Evolutionary conservation across 1,140 invertebrate species (phyloP).

Genomic region (Hypsibius dujardini): DNA sequence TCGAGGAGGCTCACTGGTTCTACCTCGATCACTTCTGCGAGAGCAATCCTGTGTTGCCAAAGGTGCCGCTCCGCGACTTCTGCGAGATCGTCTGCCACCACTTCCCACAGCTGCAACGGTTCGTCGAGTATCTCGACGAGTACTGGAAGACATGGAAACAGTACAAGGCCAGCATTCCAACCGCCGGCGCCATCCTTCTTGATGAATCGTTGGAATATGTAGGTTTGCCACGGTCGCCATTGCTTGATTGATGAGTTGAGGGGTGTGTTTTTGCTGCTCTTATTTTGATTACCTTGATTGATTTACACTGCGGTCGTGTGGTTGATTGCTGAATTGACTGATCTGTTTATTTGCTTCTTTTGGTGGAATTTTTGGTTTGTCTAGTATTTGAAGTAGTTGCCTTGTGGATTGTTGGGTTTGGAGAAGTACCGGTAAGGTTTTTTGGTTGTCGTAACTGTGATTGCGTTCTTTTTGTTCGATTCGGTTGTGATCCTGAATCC

Average conservation of each 20-base stretch:
- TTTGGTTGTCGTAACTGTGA: too few species aligned
- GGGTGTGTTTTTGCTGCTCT: constrained; percentile 19
- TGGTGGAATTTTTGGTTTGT: neutral
- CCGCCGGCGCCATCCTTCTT: constrained; percentile 81
- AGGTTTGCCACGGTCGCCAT: constrained; percentile 21
- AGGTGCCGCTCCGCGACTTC: constrained; percentile 24
- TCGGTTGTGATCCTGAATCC: too few species aligned
- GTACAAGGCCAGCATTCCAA: constrained; percentile 84
- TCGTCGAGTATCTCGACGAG: constrained; percentile 54
- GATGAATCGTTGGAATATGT: constrained; percentile 55
- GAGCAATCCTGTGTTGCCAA: constrained; percentile 16
- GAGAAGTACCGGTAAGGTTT: too few species aligned
- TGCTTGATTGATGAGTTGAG: too few species aligned
- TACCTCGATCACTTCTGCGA: constrained; percentile 80
- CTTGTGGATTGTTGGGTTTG: too few species aligned
- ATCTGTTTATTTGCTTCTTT: constrained; percentile 19
- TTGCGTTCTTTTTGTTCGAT: too few species aligned
- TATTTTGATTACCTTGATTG: neutral
- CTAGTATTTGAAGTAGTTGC: too few species aligned
- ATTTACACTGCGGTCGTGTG: neutral
- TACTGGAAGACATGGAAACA: constrained; percentile 46
- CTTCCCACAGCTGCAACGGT: constrained; percentile 59
- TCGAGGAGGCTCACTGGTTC: constrained; percentile 92
- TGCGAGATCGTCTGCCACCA: constrained; percentile 42
- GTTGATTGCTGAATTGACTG: neutral